Percentiles rank a stretch among this genome's conserved stretches.
Conservation (phyloP, 2,888 invertebrate species). For the Nomada hirtipes region DNA sequence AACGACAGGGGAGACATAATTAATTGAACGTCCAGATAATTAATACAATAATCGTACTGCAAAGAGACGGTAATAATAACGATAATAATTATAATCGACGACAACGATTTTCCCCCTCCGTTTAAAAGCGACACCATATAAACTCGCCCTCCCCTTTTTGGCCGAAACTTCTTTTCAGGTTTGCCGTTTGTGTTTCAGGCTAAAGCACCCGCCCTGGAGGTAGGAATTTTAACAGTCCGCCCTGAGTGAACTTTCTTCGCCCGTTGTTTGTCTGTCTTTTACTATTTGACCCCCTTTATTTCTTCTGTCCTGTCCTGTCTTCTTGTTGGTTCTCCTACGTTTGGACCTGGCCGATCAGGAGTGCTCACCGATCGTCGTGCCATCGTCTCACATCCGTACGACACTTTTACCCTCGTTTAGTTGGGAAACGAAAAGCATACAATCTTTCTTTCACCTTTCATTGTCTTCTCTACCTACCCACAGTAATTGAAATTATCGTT, state of each 20-base stretch:
- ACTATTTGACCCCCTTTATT: conserved; percentile 22
- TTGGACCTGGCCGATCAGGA: conserved; percentile 59
- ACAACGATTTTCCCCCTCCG: not conserved
- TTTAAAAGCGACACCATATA: conserved; percentile 16
- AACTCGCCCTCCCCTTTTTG: not conserved
- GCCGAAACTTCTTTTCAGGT: conserved; percentile 77
- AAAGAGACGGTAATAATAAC: not conserved
- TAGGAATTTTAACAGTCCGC: conserved; percentile 80
- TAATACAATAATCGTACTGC: not conserved
- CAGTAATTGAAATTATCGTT: not conserved
- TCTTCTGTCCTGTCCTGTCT: conserved; percentile 16
- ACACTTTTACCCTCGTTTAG: not conserved
- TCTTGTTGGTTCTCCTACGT: conserved; percentile 44
- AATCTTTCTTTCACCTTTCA: not conserved
- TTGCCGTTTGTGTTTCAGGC: conserved; percentile 84
- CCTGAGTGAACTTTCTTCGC: conserved; percentile 70
- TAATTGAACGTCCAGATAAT: not conserved
- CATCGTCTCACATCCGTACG: conserved; percentile 12
- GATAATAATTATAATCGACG: not conserved
- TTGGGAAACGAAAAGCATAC: not conserved
- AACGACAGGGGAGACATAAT: not conserved
- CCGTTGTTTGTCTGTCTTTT: conserved; percentile 58
- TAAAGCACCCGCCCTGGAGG: conserved; percentile 83
- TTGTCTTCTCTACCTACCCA: not conserved
- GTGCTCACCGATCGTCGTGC: conserved; percentile 65